Conservation (phyloP, 2,113 vertebrate species). For the Cairina moschata region DNA sequence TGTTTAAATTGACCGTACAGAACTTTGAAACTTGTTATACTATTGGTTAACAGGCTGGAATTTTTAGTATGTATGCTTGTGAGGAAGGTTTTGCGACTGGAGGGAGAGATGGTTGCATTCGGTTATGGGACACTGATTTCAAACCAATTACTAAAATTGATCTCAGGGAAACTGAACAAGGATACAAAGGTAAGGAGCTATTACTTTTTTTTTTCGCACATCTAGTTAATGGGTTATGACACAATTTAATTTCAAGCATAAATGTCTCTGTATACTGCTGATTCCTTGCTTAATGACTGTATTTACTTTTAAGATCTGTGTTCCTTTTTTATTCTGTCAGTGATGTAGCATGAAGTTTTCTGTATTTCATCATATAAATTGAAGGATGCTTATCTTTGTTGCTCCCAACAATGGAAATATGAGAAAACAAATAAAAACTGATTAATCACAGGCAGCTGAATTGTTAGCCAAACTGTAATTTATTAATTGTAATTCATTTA, state of each 20-base stretch:
- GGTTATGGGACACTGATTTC: slow-evolving; percentile 95
- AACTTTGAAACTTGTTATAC: background rate
- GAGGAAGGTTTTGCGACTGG: slow-evolving; percentile 98
- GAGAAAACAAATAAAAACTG: background rate
- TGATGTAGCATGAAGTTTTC: background rate
- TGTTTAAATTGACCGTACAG: background rate
- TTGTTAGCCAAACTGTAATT: background rate
- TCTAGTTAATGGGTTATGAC: background rate
- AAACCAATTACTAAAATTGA: slow-evolving; percentile 99
- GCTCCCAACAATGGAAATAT: background rate
- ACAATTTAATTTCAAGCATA: background rate
- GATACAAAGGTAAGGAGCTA: slow-evolving; percentile 91
- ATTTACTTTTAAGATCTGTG: background rate
- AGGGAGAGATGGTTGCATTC: slow-evolving; percentile 94
- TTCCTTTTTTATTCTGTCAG: background rate
- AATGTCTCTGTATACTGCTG: background rate
- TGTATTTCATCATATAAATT: background rate
- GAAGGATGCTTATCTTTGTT: background rate
- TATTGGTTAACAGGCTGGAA: slow-evolving; percentile 86
- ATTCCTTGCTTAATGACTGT: background rate
- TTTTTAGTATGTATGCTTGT: slow-evolving; percentile 96
- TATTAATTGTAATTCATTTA: background rate
- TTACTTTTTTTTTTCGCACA: background rate
- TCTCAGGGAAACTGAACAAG: slow-evolving; percentile 94
- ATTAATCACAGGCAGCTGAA: background rate